Base-by-base conservation (phyloP, 2,113 vertebrate species). In the Hyla sarda region DNA sequence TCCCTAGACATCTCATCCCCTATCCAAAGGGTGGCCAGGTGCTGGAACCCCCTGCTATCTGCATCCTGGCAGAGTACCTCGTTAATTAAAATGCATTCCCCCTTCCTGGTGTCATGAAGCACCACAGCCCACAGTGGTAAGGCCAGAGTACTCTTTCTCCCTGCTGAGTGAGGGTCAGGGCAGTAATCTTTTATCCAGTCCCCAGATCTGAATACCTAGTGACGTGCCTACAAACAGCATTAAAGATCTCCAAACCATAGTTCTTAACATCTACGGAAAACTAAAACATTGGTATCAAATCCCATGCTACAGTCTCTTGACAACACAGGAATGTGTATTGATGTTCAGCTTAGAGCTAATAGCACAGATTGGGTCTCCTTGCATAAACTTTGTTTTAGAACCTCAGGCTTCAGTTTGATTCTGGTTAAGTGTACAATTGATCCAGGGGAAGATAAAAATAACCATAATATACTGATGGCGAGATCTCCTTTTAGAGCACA, bases 321-420 rank as follows among this genome's bases (percentile, higher is more conserved):
- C 47, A 52, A 47, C 34, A 65, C 37, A 65, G 37, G 41, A 52
- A 3, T 30, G 16, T 32, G 58, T 82, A 82, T 82, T 82, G 62
- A 82, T 67, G 41, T 71, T 28, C 80, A 19, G 62, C 28, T 82
- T 50, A 45, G 32, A 45, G 58, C 60, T 67, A 82, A 67, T 52
- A 82, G 62, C 60, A 47, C 37, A 67, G 41, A 17, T 21, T 69
- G 58, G 32, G 45, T 48, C 45, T 28, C 9, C 12, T 19, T 41
- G 67, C 62, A 69, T 50, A 71, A 30, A 71, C 34, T 50, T 32
- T 48, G 17, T 47, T 82, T 65, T 65, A 82, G 48, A 41, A 65
- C 60, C 56, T 45, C 37, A 82, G 79, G 79, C 34, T 67, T 67
- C 54, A 62, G 30, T 69, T 47, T 48, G 19, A 69, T 50, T n/a